Percentiles rank a stretch among this genome's conserved stretches.
Evolutionary conservation across 2,797 vertebrate species (phyloP).

Genomic region (Streptopelia turtur): DNA sequence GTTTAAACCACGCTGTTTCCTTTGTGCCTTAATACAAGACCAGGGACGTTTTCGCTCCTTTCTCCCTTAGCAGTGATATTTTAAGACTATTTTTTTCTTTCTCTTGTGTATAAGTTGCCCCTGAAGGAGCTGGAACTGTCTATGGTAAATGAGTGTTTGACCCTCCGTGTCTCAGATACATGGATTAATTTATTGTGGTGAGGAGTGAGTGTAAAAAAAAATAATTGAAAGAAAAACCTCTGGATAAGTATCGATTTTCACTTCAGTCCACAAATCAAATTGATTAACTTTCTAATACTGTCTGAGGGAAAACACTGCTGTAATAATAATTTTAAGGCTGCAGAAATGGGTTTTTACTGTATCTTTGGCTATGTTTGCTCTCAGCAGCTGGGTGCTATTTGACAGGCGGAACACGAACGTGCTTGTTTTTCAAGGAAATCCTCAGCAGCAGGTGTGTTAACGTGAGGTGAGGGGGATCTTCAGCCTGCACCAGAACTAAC

Average conservation of each 20-base stretch:
- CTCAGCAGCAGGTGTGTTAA: neutral
- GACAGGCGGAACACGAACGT: neutral
- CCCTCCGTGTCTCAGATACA: neutral
- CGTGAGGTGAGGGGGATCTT: neutral
- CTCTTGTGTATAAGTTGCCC: neutral
- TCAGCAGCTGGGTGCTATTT: neutral
- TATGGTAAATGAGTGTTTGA: neutral
- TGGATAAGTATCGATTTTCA: conserved; percentile 10
- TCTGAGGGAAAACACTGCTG: neutral
- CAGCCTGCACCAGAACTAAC: neutral
- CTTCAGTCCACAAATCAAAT: neutral
- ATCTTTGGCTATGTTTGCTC: neutral
- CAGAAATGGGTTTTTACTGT: neutral
- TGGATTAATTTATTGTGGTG: neutral
- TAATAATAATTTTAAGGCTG: neutral
- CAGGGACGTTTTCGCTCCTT: neutral
- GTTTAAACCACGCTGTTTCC: neutral
- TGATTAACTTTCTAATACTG: neutral
- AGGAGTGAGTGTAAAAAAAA: neutral
- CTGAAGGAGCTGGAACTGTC: neutral
- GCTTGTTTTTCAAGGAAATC: neutral
- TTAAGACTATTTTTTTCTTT: neutral
- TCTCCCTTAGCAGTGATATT: neutral
- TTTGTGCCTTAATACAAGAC: neutral
- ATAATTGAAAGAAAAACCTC: neutral